A percentile compares a stretch with the other conserved stretches of the same genome.
These are phyloP conservation scores for Caenorhabditis sulstoni DNA, from an alignment of 2,888 invertebrate genomes.

Conservation along the genomic window DNA sequence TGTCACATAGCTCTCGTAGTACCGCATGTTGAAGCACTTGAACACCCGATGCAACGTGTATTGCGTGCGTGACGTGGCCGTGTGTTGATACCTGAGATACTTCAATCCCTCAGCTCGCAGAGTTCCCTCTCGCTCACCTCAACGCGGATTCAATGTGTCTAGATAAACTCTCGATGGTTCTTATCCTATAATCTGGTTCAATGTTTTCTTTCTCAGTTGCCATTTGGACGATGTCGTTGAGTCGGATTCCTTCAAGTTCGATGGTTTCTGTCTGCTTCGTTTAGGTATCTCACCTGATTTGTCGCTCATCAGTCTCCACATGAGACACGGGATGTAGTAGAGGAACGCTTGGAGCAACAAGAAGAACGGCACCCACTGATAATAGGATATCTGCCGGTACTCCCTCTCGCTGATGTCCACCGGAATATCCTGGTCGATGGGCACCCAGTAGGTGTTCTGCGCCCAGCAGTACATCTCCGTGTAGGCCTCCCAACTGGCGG, in stretches of 20 bases:
- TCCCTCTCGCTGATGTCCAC: constrained; percentile 81
- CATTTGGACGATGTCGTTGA: constrained; percentile 80
- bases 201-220: constrained; percentile 81
- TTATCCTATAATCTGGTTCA: constrained; percentile 79
- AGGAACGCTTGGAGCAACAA: constrained; percentile 80
- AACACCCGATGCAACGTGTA: constrained; percentile 80
- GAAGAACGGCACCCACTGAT: constrained; percentile 79
- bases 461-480: constrained; percentile 84
- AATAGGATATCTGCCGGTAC: constrained; percentile 79
- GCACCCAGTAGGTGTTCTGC: constrained; percentile 83
- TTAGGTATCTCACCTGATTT: constrained; percentile 81
- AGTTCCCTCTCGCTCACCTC: constrained; percentile 57
- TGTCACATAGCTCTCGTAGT: constrained; percentile 80
- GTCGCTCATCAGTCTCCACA: constrained; percentile 82
- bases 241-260: constrained; percentile 75
- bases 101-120: not conserved
- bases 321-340: constrained; percentile 82
- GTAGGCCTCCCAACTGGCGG: constrained; percentile 83
- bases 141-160: constrained; percentile 80
- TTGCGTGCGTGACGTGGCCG: constrained; percentile 79
- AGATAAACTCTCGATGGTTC: constrained; percentile 80
- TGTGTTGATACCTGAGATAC: constrained; percentile 77
- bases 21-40: constrained; percentile 80
- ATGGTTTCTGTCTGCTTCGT: no score
- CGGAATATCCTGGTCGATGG: constrained; percentile 80